Evolutionary conservation across 2,797 vertebrate species (phyloP).

Genomic region (Sebastes melanostomus): DNA sequence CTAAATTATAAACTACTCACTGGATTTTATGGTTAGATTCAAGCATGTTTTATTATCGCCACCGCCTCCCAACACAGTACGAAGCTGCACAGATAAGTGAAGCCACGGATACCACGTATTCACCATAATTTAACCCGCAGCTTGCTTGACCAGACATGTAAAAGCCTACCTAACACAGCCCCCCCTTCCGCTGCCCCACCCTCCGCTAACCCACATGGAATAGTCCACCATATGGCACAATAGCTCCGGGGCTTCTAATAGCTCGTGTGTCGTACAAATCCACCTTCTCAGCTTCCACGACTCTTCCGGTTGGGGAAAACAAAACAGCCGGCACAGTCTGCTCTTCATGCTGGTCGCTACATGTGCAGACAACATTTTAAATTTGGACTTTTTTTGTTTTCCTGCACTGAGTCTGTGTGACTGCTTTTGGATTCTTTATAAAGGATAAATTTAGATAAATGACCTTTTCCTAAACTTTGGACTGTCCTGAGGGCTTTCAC

Average conservation of each 20-base stretch:
- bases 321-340: constrained; percentile 31
- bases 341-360: constrained; percentile 12
- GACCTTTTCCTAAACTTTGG: constrained; percentile 85
- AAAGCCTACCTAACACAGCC: constrained; percentile 61
- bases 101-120: constrained; percentile 33
- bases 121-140: constrained; percentile 54
- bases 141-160: constrained; percentile 59
- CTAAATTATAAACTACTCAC: background rate
- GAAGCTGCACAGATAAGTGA: constrained; percentile 39
- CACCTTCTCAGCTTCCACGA: constrained; percentile 67
- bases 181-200: background rate
- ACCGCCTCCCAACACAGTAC: constrained; percentile 12
- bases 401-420: background rate
- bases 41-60: constrained; percentile 31
- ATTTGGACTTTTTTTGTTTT: background rate
- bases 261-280: constrained; percentile 71
- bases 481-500: constrained; percentile 89
- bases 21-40: constrained; percentile 15
- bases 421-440: constrained; percentile 1
- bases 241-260: constrained; percentile 72
- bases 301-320: constrained; percentile 53
- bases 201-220: constrained; percentile 65
- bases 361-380: background rate
- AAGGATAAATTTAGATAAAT: constrained; percentile 71
- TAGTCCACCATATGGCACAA: constrained; percentile 79